Evolutionary conservation across 2,797 vertebrate species (phyloP), one percentile per base, ranked within the genome.

Genomic region (Hozukius guyotensis): DNA sequence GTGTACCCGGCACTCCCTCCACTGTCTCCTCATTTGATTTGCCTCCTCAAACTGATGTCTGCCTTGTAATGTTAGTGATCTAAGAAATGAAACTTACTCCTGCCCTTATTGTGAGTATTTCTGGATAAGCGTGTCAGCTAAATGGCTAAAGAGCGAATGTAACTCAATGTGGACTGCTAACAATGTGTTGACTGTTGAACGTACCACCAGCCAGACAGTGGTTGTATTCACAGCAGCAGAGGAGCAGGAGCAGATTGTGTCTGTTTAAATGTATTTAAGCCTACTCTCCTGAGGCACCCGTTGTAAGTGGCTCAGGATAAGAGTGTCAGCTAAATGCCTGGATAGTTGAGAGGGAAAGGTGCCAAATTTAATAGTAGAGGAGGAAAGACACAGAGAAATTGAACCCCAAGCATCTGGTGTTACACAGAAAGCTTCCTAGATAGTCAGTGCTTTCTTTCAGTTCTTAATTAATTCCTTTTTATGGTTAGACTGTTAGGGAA

Each of bases 271-370:
- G 49, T n/a, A 53, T 53, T 53, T 53, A n/a, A 53, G 9, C 49
- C 8, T n/a, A n/a, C 49, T 10, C 49, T n/a, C 18, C 20, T 53
- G 49, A 53, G 20, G 49, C 20, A n/a, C 49, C 6, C 49, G 20
- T 53, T 53, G 49, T 53, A 16, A 22, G 49, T n/a, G 49, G 49
- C 20, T 53, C 49, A 11, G 20, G 27, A 62, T 68, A 16, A 61
- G 64, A 81, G 53, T n/a, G 55, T 82, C 77, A 57, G 81, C 82
- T 69, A 36, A 81, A 84, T 75, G 38, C 64, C 63, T 60, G 13
- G 18, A 71, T 3, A 36, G 69, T 9, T 10, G 49, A n/a, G 49
- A 53, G 20, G 20, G 49, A 53, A 53, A 53, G 20, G 49, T 53
- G 49, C 49, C 49, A 53, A n/a, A 53, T 53, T n/a, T 53, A n/a